Percentiles rank a stretch among this genome's conserved stretches.
phyloP scores from a whole-genome alignment of 2,888 invertebrate species.

The Melolontha melolontha region DNA sequence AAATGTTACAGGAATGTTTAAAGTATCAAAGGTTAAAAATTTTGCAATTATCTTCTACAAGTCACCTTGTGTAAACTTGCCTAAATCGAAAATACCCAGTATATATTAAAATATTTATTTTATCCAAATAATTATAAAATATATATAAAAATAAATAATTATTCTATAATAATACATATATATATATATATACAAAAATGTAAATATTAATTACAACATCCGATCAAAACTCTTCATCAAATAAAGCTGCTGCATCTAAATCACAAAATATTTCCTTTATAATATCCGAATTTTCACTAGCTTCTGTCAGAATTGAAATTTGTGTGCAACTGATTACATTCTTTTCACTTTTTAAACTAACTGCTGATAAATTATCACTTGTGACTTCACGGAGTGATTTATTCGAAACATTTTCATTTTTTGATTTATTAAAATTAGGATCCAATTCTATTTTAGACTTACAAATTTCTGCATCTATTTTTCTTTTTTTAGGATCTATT shows the following conservation, averaged over 20 bases:
- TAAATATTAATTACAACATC: background rate
- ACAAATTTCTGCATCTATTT: background rate
- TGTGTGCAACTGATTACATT: conserved; percentile 20
- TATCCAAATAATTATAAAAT: background rate
- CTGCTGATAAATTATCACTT: background rate
- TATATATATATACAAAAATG: conserved; percentile 12
- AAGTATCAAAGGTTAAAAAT: too few relatives aligned
- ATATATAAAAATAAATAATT: background rate
- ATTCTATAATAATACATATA: conserved; percentile 4
- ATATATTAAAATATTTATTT: too few relatives aligned
- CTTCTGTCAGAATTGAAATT: conserved; percentile 22
- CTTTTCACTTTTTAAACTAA: conserved; percentile 6
- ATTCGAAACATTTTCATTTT: background rate
- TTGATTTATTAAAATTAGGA: background rate
- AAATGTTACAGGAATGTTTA: too few relatives aligned
- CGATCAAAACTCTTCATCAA: conserved; percentile 37
- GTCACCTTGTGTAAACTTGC: too few relatives aligned
- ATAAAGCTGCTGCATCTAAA: conserved; percentile 26
- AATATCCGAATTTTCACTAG: conserved; percentile 18
- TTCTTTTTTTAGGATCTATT: conserved; percentile 1
- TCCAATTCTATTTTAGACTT: background rate
- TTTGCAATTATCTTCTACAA: too few relatives aligned
- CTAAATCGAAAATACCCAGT: too few relatives aligned
- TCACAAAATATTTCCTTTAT: conserved; percentile 28
- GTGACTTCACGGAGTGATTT: too few relatives aligned